Conservation (phyloP, 1,140 invertebrate species). For the Zaprionus capensis region DNA sequence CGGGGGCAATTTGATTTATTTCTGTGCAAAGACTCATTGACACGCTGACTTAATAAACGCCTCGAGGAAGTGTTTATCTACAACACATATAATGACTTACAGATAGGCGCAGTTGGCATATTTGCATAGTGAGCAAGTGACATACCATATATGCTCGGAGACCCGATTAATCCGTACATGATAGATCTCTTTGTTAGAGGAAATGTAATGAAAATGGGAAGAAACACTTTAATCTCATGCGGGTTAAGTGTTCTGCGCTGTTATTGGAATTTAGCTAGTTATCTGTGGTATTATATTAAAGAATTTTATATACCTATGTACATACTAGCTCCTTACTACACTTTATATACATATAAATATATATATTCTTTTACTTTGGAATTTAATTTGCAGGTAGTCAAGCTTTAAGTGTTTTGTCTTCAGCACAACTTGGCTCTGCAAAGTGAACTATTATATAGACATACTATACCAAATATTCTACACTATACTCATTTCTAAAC, state of each 20-base stretch:
- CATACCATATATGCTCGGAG: not conserved
- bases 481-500: no score
- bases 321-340: not conserved
- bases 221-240: not conserved
- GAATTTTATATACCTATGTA: no score
- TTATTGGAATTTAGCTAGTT: no score
- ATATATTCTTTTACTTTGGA: not conserved
- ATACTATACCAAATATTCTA: not conserved
- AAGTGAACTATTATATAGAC: not conserved
- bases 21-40: not conserved
- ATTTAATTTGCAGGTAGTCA: not conserved
- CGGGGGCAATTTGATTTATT: conserved; percentile 9
- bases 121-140: conserved; percentile 1
- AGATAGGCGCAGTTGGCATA: not conserved
- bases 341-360: not conserved
- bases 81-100: not conserved
- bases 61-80: conserved; percentile 3
- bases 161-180: not conserved
- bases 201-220: not conserved
- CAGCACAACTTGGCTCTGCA: no score
- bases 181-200: not conserved
- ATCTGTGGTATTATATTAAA: no score
- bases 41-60: conserved; percentile 5
- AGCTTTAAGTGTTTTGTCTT: no score
- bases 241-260: not conserved